Percentiles rank a stretch among this genome's conserved stretches.
Evolutionary conservation across 2,797 vertebrate species (phyloP).

Genomic region (Xenopus petersii): DNA sequence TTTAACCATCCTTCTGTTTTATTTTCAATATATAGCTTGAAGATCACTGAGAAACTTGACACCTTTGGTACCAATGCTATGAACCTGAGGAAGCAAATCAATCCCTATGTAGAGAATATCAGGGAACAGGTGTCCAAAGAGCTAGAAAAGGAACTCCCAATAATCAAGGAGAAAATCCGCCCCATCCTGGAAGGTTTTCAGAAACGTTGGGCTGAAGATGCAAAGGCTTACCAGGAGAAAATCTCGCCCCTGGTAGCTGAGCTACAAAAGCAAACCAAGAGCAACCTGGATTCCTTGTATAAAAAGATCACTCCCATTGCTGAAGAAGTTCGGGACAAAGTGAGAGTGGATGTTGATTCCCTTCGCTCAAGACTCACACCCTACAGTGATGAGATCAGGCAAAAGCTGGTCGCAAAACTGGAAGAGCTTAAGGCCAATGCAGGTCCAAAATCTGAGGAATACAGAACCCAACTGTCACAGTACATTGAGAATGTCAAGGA

Average conservation of each 20-base stretch:
- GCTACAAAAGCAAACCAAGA: conserved; percentile 53
- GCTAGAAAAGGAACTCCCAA: conserved; percentile 61
- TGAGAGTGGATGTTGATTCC: conserved; percentile 70
- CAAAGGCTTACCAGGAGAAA: conserved; percentile 61
- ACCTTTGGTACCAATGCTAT: not conserved
- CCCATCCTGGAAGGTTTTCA: conserved; percentile 60
- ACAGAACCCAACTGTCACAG: conserved; percentile 61
- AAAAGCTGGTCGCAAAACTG: conserved; percentile 62
- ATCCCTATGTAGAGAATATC: conserved; percentile 55
- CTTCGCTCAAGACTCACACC: conserved; percentile 74
- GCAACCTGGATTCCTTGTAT: conserved; percentile 63
- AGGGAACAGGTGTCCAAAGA: conserved; percentile 56
- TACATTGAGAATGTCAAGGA: conserved; percentile 57
- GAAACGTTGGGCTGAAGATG: conserved; percentile 60
- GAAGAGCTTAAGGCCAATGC: conserved; percentile 58
- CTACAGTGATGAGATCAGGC: conserved; percentile 64
- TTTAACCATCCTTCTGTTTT: too few relatives aligned
- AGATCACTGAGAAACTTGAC: conserved; percentile 58
- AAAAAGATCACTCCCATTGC: conserved; percentile 64
- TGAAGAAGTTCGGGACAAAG: conserved; percentile 52
- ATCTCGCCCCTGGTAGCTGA: conserved; percentile 67
- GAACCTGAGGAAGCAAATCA: conserved; percentile 55
- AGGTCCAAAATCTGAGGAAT: conserved; percentile 49
- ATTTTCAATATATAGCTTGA: conserved; percentile 60
- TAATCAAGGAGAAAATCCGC: conserved; percentile 63